phyloP scores from a whole-genome alignment of 1,140 invertebrate species.

The Idris sp. region DNA sequence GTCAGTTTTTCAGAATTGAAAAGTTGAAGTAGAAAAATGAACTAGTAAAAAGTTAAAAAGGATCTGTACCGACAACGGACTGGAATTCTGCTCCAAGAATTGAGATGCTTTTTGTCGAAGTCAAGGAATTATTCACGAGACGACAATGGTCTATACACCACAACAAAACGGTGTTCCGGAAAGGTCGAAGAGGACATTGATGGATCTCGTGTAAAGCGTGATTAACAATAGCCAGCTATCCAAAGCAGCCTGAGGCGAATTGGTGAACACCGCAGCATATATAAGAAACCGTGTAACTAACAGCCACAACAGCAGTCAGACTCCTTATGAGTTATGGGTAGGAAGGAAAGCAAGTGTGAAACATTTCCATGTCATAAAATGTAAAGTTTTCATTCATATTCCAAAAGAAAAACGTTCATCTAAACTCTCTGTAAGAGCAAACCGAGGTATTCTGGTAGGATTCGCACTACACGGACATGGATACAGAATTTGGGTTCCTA shows the following conservation, averaged over 20 bases:
- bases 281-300: slow-evolving; percentile 59
- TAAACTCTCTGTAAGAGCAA: slow-evolving; percentile 52
- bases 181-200: slow-evolving; percentile 48
- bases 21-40: too few species aligned
- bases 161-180: slow-evolving; percentile 57
- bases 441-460: slow-evolving; percentile 48
- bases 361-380: slow-evolving; percentile 67
- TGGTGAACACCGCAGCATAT: slow-evolving; percentile 64
- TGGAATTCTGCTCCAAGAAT: slow-evolving; percentile 62
- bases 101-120: slow-evolving; percentile 15
- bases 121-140: slow-evolving; percentile 30
- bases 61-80: slow-evolving; percentile 73
- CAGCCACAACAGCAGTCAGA: slow-evolving; percentile 14
- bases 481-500: slow-evolving; percentile 31
- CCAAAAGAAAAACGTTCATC: slow-evolving; percentile 52
- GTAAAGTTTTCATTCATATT: slow-evolving; percentile 61
- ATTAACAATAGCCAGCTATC: slow-evolving; percentile 25
- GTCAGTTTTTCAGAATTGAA: slow-evolving; percentile 27
- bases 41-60: slow-evolving; percentile 65
- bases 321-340: slow-evolving; percentile 58
- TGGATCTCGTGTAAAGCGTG: slow-evolving; percentile 44
- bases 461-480: slow-evolving; percentile 28
- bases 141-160: slow-evolving; percentile 61
- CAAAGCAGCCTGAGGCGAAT: slow-evolving; percentile 48
- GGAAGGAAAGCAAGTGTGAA: slow-evolving; percentile 26